phyloP scores from a whole-genome alignment of 2,797 vertebrate species.

The Luscinia luscinia region DNA sequence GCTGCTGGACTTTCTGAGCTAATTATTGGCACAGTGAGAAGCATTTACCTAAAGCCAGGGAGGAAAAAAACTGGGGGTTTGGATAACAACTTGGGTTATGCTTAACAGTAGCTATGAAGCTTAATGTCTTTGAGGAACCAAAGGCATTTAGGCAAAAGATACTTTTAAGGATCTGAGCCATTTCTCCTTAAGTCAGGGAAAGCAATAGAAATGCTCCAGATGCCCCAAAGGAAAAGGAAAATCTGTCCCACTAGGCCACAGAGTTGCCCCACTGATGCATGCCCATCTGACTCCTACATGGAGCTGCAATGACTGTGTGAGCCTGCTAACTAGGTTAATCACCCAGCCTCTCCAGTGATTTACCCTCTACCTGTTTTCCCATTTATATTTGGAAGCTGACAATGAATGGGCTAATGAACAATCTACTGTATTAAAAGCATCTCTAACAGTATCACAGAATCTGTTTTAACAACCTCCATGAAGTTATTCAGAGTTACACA shows the following conservation, averaged over 20 bases:
- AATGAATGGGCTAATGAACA: constrained; percentile 14
- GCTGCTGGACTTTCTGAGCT: neutral
- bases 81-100: neutral
- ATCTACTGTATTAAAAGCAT: neutral
- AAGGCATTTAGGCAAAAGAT: neutral
- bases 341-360: constrained; percentile 29
- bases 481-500: constrained; percentile 39
- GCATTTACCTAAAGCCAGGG: neutral
- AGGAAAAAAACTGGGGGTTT: neutral
- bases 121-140: neutral
- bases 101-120: neutral
- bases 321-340: constrained; percentile 30
- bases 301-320: neutral
- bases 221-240: constrained; percentile 10
- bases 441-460: neutral
- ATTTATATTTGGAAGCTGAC: constrained; percentile 40
- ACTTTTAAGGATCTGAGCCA: neutral
- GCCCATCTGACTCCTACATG: neutral
- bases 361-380: neutral
- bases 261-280: neutral
- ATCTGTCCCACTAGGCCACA: neutral
- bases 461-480: neutral
- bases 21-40: neutral
- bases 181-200: neutral
- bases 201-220: neutral